phyloP scores from a whole-genome alignment of 2,888 invertebrate genomes.

The Drosophila nr. perissopoda region DNA sequence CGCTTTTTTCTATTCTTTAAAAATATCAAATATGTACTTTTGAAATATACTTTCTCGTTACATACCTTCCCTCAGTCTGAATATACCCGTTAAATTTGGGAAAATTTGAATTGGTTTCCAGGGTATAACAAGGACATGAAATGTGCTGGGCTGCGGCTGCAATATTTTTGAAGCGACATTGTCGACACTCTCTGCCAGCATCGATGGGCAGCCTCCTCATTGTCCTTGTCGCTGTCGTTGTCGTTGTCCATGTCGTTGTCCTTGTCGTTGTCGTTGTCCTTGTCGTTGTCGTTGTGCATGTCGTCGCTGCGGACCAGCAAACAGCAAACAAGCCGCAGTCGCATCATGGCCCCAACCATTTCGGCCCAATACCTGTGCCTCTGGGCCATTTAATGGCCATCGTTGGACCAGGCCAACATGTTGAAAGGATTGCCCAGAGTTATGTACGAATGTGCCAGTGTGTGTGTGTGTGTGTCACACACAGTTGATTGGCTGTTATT shows the following conservation, averaged over 20 bases:
- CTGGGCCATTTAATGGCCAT: slow-evolving; percentile 65
- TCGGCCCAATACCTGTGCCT: slow-evolving; percentile 40
- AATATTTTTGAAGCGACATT: slow-evolving; percentile 80
- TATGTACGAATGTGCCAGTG: slow-evolving; percentile 43
- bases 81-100: not conserved
- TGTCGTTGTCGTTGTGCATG: slow-evolving; percentile 56
- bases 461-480: slow-evolving; percentile 42
- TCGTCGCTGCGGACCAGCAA: slow-evolving; percentile 67
- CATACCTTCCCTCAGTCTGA: too few species aligned
- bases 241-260: slow-evolving; percentile 7
- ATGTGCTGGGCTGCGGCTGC: slow-evolving; percentile 57
- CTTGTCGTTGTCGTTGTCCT: slow-evolving; percentile 38
- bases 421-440: slow-evolving; percentile 78
- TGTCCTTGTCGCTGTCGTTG: slow-evolving; percentile 4
- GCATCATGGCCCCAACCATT: slow-evolving; percentile 19
- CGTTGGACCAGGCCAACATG: slow-evolving; percentile 59
- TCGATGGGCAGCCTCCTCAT: slow-evolving; percentile 54
- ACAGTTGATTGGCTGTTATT: slow-evolving; percentile 81
- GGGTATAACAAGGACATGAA: slow-evolving; percentile 54
- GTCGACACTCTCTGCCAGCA: slow-evolving; percentile 66
- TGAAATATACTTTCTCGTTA: not conserved
- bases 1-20: accelerated
- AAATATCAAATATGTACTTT: not conserved
- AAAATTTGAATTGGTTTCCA: not conserved
- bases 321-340: slow-evolving; percentile 76